phyloP scores from a whole-genome alignment of 1,140 invertebrate genomes.

The Aporrectodea caliginosa region DNA sequence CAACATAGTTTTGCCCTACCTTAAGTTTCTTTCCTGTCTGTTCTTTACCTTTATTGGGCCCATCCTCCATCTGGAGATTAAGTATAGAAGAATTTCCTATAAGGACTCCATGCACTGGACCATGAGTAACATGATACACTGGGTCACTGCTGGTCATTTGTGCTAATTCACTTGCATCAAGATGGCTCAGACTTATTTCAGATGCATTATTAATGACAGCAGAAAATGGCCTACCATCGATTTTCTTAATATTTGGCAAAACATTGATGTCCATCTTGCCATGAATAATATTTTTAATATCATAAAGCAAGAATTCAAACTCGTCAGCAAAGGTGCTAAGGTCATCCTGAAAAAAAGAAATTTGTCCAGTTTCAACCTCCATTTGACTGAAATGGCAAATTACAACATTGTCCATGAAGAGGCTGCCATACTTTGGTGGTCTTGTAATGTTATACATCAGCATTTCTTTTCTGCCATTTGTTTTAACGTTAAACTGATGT shows the following conservation, averaged over 20 bases:
- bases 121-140: slow-evolving; percentile 66
- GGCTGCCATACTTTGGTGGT: slow-evolving; percentile 69
- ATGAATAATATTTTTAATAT: not conserved
- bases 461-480: slow-evolving; percentile 72
- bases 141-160: slow-evolving; percentile 81
- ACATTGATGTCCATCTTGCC: slow-evolving; percentile 72
- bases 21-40: not conserved
- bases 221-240: slow-evolving; percentile 53
- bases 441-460: slow-evolving; percentile 75
- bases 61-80: slow-evolving; percentile 50
- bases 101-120: slow-evolving; percentile 55
- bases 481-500: slow-evolving; percentile 73
- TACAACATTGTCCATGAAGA: slow-evolving; percentile 69
- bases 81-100: slow-evolving; percentile 54
- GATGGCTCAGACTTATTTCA: slow-evolving; percentile 64
- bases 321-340: slow-evolving; percentile 36
- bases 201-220: slow-evolving; percentile 64
- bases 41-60: slow-evolving; percentile 37
- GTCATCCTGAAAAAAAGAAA: slow-evolving; percentile 78
- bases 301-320: not conserved
- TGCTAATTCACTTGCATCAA: slow-evolving; percentile 80
- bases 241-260: slow-evolving; percentile 10
- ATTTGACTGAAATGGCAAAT: slow-evolving; percentile 68
- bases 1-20: slow-evolving; percentile 59
- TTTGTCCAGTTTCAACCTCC: slow-evolving; percentile 69